Base-by-base conservation (phyloP, 2,888 invertebrate species). In the Trissolcus brochymenae region DNA sequence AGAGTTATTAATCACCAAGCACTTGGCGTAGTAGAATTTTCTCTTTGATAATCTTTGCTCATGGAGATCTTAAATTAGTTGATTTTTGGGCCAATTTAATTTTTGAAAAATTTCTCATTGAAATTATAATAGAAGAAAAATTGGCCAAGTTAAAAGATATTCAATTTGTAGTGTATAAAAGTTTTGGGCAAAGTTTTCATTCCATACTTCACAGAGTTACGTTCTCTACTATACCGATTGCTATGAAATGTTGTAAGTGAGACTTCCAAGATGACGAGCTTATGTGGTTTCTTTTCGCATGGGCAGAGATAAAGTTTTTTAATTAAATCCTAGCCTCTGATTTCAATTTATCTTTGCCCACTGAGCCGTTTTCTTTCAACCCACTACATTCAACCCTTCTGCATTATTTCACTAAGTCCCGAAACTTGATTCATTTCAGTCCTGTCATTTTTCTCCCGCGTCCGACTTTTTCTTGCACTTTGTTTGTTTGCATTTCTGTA, bases 271-370 rank as follows among this genome's bases (percentile, higher is more conserved):
- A 74, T 68, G 68, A 68, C 70, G 65, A 66, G 70, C 78, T 68
- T 74, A 74, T 74, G 66, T 70, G 70, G 74, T 78, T 74, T 66
- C 78, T 74, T 78, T 35, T 61, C 78, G 74, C 78, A 70, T 73
- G 72, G 62, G 56, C 66, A 61, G 57, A 79, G 78, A 80, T 81
- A 79, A 85, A 87, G 84, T 86, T 86, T 86, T 87, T 87, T 86
- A 87, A 87, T 87, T 87, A 87, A 87, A 86, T 84, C 82, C 81
- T 70, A 81, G 83, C 84, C 83, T 84, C 83, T 83, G 83, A 84
- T 87, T 87, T 83, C 84, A 86, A 87, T 87, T 87, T 85, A 85
- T 86, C 85, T 85, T 84, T 82, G 80, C 82, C 41, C 56, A 57
- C 68, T 61, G 57, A 75, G 66, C 49, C 62, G 64, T 59, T 72